A percentile compares a stretch with the other conserved stretches of the same genome.
Evolutionary conservation across 2,888 invertebrate species (phyloP).

Genomic region (Ophioninae sp.): DNA sequence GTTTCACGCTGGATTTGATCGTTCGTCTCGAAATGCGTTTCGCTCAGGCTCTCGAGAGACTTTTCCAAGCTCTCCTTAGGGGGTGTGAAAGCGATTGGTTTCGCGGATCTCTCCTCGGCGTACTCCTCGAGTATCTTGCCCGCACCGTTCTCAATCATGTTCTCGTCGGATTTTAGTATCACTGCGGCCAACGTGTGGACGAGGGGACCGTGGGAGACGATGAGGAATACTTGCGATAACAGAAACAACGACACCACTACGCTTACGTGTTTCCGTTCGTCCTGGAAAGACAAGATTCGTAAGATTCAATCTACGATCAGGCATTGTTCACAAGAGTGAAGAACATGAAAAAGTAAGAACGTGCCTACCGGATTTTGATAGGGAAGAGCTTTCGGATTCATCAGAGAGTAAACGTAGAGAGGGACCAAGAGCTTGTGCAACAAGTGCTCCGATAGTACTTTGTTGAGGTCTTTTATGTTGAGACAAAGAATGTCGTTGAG

Average conservation of each 20-base stretch:
- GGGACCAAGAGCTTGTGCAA: slow-evolving; percentile 96
- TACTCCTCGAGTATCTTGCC: slow-evolving; percentile 87
- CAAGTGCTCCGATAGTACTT: slow-evolving; percentile 96
- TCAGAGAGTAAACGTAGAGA: slow-evolving; percentile 95
- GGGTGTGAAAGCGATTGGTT: slow-evolving; percentile 86
- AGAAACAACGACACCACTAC: slow-evolving; percentile 95
- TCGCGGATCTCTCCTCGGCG: slow-evolving; percentile 80
- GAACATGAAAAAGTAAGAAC: not conserved
- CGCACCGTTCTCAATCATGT: slow-evolving; percentile 87
- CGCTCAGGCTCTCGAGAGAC: slow-evolving; percentile 84
- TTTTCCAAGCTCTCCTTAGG: slow-evolving; percentile 90
- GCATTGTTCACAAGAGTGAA: not conserved
- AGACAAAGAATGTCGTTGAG: slow-evolving; percentile 97
- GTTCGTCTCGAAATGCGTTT: slow-evolving; percentile 64
- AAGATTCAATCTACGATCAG: not conserved
- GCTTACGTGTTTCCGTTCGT: slow-evolving; percentile 82
- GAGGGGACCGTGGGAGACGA: slow-evolving; percentile 94
- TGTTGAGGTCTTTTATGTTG: slow-evolving; percentile 95
- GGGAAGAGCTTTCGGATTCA: slow-evolving; percentile 77
- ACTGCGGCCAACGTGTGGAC: slow-evolving; percentile 95
- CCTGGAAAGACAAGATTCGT: slow-evolving; percentile 65
- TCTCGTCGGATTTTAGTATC: slow-evolving; percentile 91
- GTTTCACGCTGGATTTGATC: slow-evolving; percentile 60
- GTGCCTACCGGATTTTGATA: slow-evolving; percentile 75
- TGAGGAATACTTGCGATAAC: slow-evolving; percentile 96